Base-by-base conservation (phyloP, 2,888 invertebrate species). In the Microdon myrmicae region DNA sequence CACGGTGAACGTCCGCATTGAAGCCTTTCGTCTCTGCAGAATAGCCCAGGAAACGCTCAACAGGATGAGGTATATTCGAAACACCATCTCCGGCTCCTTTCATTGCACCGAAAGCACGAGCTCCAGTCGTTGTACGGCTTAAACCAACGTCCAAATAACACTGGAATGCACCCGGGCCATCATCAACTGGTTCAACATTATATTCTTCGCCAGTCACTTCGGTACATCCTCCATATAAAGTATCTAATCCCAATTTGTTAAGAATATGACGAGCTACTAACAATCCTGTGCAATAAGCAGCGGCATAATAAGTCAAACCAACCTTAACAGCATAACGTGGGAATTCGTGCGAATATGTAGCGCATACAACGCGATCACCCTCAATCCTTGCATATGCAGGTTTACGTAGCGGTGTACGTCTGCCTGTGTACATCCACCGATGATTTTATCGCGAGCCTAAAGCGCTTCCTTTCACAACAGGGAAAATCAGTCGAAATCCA, bases 71-170 rank as follows among this genome's bases (percentile, higher is more conserved):
- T 76, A 99, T 97, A 82, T 98, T 96, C 29, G 99, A 85, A 67
- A 99, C 99, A 73, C 99, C 99, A 82, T 99, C 99, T 64, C 95
- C 96, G 58, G 98, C 98, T 69, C 99, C 99, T 82, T 99, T 99
- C 93, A 99, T 92, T 59, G 94, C 98, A 71, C 96, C 99, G 78
- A 99, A 99, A 20, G 99, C 90, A 76, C 96, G 88, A 68, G 98
- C 98, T 70, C 99, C 98, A 71, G 99, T 99, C 67, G 96, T 95
- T 48, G 99, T 99, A 70, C 97, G 90, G 77, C 94, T 92, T 49
- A 99, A 85, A 79, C 99, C 99, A 66, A 97, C 94, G 82, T 99
- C 99, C 74, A 99, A 85, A 81, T 94, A 95, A 82, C 96, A 96
- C 79, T 90, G 88, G 87, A 99, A 99, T 41, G 99, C 96, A 68